phyloP scores from a whole-genome alignment of 2,888 invertebrate species.

The Altica lythri region DNA sequence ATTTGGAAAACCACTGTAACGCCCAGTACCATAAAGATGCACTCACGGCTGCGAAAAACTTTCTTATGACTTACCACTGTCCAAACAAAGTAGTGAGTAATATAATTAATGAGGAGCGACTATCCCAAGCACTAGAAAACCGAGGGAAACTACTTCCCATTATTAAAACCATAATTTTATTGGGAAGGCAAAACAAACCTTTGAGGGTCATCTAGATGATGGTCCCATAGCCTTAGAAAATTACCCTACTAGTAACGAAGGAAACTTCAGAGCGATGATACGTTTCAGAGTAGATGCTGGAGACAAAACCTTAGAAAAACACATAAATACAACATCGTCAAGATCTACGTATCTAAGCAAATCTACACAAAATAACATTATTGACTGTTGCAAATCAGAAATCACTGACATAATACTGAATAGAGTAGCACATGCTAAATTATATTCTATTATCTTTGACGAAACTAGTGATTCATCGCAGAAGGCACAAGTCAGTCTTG shows the following conservation, averaged over 20 bases:
- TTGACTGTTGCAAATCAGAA: constrained; percentile 40
- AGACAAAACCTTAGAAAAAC: constrained; percentile 36
- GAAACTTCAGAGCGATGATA: constrained; percentile 40
- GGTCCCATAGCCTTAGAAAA: not conserved
- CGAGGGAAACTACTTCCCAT: too few relatives aligned
- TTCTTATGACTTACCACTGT: too few relatives aligned
- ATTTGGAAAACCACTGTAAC: too few relatives aligned
- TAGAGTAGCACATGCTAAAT: constrained; percentile 30
- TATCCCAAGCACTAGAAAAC: too few relatives aligned
- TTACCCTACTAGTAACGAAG: constrained; percentile 11
- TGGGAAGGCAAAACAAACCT: too few relatives aligned
- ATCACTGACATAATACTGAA: constrained; percentile 34
- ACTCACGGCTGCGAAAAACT: too few relatives aligned
- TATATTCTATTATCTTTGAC: constrained; percentile 27
- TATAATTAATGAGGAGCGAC: too few relatives aligned
- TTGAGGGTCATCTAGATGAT: constrained; percentile 15
- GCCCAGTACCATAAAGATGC: too few relatives aligned
- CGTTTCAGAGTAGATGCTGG: constrained; percentile 35
- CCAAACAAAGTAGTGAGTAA: too few relatives aligned
- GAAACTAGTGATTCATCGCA: constrained; percentile 36
- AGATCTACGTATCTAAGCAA: constrained; percentile 42
- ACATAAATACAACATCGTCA: constrained; percentile 36
- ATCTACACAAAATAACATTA: constrained; percentile 44
- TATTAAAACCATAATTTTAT: too few relatives aligned
- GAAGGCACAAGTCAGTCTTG: constrained; percentile 43